Conservation (phyloP, 2,888 invertebrate species). For the Aricia artaxerxes region DNA sequence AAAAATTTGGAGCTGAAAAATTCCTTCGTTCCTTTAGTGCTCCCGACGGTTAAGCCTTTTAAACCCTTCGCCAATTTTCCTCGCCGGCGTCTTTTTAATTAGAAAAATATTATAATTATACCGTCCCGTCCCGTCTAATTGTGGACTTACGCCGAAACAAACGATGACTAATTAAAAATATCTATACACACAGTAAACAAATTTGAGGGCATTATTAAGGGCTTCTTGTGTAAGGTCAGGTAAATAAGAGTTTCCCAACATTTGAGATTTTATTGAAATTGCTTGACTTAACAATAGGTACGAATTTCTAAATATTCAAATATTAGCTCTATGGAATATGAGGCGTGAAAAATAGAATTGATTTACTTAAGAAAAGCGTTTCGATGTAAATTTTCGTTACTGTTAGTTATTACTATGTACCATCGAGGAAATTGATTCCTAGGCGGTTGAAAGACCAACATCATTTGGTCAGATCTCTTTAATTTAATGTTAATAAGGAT, state of each 20-base stretch:
- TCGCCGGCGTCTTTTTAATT: neutral
- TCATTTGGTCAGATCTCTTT: too few relatives aligned
- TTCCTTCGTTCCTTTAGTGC: slow-evolving; percentile 29
- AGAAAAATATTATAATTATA: slow-evolving; percentile 12
- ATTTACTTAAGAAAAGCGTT: neutral
- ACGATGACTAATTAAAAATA: neutral
- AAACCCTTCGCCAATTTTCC: slow-evolving; percentile 8
- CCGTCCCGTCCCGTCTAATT: neutral
- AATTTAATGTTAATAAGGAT: too few relatives aligned
- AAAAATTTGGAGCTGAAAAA: slow-evolving; percentile 38
- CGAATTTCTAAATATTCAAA: too few relatives aligned
- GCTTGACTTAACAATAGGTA: neutral
- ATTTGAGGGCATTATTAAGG: neutral
- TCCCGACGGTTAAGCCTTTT: slow-evolving; percentile 24
- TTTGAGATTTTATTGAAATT: too few relatives aligned
- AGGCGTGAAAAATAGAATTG: neutral
- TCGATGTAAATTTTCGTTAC: neutral
- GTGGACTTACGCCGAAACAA: neutral
- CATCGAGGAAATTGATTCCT: too few relatives aligned
- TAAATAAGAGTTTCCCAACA: too few relatives aligned
- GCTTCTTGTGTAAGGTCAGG: neutral
- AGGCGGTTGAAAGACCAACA: too few relatives aligned
- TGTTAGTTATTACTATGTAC: neutral
- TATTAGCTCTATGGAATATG: neutral
- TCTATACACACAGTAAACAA: neutral